These are phyloP conservation scores for Smutsia temminckii DNA, from an alignment of 2,797 vertebrate species.

Conservation along the genomic window DNA sequence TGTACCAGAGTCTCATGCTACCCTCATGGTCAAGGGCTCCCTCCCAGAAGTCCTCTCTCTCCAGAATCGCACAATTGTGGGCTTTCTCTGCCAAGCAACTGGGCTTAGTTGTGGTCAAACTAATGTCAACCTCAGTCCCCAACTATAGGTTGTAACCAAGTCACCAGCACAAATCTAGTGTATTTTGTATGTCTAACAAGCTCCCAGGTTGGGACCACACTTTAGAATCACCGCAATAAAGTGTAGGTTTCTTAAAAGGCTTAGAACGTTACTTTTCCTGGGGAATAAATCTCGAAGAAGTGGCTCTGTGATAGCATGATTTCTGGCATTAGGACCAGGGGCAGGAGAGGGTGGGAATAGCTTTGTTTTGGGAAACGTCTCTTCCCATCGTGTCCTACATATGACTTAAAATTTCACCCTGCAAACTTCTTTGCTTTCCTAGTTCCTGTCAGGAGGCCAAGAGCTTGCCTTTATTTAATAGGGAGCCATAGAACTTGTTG, in stretches of 20 bases:
- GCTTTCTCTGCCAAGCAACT: background rate
- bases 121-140: background rate
- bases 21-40: background rate
- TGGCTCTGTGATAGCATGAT: background rate
- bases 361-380: background rate
- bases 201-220: background rate
- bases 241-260: background rate
- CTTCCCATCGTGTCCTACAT: background rate
- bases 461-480: background rate
- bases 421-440: background rate
- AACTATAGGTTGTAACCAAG: background rate
- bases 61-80: background rate
- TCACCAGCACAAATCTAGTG: background rate
- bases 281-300: background rate
- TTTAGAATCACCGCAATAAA: background rate
- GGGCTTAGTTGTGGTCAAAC: background rate
- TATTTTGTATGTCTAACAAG: background rate
- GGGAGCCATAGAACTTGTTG: background rate
- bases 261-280: background rate
- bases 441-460: background rate
- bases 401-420: background rate
- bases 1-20: background rate
- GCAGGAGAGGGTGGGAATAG: background rate
- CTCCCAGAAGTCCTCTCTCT: background rate
- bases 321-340: background rate